Conservation (phyloP, 2,888 invertebrate species). For the Mesorhabditis spiculigera region DNA sequence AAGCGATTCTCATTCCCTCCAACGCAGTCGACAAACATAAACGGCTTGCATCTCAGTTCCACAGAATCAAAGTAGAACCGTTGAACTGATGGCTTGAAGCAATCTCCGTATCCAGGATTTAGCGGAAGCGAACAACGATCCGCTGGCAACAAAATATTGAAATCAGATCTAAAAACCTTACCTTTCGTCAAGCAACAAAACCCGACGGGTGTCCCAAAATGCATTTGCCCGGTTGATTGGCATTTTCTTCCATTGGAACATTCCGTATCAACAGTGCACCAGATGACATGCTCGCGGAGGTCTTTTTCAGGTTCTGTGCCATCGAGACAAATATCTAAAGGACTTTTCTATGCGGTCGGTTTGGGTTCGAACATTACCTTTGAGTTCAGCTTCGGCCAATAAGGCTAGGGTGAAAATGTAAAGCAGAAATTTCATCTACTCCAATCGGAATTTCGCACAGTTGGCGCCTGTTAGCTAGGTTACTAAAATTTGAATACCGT, state of each 20-base stretch:
- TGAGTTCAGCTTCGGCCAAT: too few species aligned
- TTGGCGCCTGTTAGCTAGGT: too few species aligned
- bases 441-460: too few species aligned
- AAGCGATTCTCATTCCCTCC: conserved; percentile 32
- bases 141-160: background rate
- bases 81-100: conserved; percentile 22
- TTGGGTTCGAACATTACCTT: too few species aligned
- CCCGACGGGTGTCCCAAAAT: background rate
- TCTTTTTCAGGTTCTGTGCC: conserved; percentile 22
- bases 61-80: conserved; percentile 32
- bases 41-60: conserved; percentile 34
- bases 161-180: background rate
- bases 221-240: conserved; percentile 1
- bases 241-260: conserved; percentile 13
- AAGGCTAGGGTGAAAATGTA: too few species aligned
- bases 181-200: conserved; percentile 4
- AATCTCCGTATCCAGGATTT: conserved; percentile 37
- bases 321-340: conserved; percentile 23
- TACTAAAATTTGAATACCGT: too few species aligned
- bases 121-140: conserved; percentile 30
- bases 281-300: background rate
- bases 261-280: conserved; percentile 12
- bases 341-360: background rate
- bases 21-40: conserved; percentile 29
- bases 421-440: too few species aligned